Evolutionary conservation across 2,797 vertebrate species (phyloP), one percentile per base, ranked within the genome.

Genomic region (Rhinichthys osculus): DNA sequence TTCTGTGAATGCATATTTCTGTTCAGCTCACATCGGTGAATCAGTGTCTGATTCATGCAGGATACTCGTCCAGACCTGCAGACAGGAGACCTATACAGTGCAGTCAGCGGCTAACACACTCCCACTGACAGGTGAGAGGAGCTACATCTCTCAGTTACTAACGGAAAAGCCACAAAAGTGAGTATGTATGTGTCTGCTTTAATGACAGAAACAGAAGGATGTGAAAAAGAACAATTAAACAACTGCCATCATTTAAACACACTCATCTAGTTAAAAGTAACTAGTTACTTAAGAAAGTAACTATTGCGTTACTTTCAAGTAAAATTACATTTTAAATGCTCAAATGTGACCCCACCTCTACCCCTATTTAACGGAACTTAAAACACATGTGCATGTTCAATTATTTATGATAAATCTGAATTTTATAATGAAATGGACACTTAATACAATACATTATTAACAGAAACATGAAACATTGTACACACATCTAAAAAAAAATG

Each of bases 21-120:
- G 62, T 70, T 59, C 33, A 14, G 35, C 50, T 52, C 16, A 10
- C 50, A 52, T 77, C 23, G 6, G 62, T 78, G 73, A 78, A 69
- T 78, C 73, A 77, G 33, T n/a, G 44, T 84, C 57, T 84, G 62
- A 70, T 84, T 84, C 74, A 78, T 84, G 59, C n/a, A 44, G 35
- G 47, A 69, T 50, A 19, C 17, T 78, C 33, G 6, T 69, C 5
- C 21, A 74, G 81, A 66, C 54, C 13, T 57, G 47, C 73, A 84
- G 38, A 66, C 70, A 47, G 38, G 27, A 38, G 38, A 40, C 62
- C 52, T 11, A 81, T 50, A 16, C 11, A 10, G 52, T 44, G 23
- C 40, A 44, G 47, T 69, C 71, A 84, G 59, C 66, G 57, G 81
- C 67, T 73, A 52, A 73, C 82, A 16, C 47, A 47, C 77, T 50